phyloP scores from a whole-genome alignment of 2,888 invertebrate genomes.

The Mystacides longicornis region DNA sequence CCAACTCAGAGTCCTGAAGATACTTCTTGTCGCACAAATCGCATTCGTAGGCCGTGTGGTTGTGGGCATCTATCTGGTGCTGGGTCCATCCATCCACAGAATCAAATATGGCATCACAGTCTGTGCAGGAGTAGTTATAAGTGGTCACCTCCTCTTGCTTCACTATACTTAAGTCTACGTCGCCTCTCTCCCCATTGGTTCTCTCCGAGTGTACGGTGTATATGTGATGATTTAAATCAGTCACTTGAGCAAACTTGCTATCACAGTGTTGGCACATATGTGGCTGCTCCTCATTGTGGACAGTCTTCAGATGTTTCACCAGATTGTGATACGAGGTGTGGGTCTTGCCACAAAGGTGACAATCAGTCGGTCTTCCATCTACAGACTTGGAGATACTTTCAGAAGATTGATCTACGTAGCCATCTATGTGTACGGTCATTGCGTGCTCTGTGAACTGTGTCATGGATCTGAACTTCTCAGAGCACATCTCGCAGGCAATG shows the following conservation, averaged over 20 bases:
- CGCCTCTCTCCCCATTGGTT: slow-evolving; percentile 27
- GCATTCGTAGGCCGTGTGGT: slow-evolving; percentile 49
- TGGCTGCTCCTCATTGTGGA: slow-evolving; percentile 44
- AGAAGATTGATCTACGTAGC: slow-evolving; percentile 34
- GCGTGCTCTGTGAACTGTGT: slow-evolving; percentile 48
- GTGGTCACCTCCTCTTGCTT: slow-evolving; percentile 48
- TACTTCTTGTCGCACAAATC: slow-evolving; percentile 58
- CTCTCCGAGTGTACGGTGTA: slow-evolving; percentile 51
- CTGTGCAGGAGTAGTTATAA: slow-evolving; percentile 53
- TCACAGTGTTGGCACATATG: slow-evolving; percentile 55
- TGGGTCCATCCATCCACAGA: slow-evolving; percentile 51
- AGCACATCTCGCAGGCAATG: slow-evolving; percentile 47
- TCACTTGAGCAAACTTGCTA: slow-evolving; percentile 47
- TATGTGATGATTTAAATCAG: slow-evolving; percentile 52
- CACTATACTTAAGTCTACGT: slow-evolving; percentile 39
- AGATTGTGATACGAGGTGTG: slow-evolving; percentile 50
- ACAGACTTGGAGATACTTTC: slow-evolving; percentile 42
- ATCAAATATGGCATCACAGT: slow-evolving; percentile 52
- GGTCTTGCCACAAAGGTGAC: slow-evolving; percentile 49
- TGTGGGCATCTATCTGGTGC: slow-evolving; percentile 50
- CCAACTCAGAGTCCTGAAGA: slow-evolving; percentile 50
- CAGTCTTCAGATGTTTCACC: slow-evolving; percentile 49
- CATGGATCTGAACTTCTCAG: slow-evolving; percentile 40
- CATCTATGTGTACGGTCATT: slow-evolving; percentile 41
- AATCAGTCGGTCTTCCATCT: slow-evolving; percentile 45